Base-by-base conservation (phyloP, 2,797 vertebrate genomes). In the Semotilus atromaculatus region DNA sequence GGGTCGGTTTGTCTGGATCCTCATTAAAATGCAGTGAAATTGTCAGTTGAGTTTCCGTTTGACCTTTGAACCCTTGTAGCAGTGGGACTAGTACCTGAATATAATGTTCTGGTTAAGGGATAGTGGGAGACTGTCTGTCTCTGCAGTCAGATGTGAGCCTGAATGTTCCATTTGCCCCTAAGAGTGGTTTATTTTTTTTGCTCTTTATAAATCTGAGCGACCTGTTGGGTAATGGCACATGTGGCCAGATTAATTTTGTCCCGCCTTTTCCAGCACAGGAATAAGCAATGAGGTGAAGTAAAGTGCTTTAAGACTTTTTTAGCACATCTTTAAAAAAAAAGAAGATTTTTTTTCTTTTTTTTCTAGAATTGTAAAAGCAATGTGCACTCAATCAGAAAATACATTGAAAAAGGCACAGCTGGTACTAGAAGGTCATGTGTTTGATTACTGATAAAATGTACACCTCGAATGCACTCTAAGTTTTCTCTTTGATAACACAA, bases 1-100 rank as follows among this genome's bases (percentile, higher is more conserved):
- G 16, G 1, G 18, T 36, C 38, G 5, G 62, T 43, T 84, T 58
- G 53, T 7, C 26, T 62, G 29, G 21, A 19, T 70, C 48, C 64
- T 70, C 48, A 77, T 84, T 71, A 78, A 60, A 58, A 43, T 4
- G 4, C 29, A 40, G 23, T 77, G 43, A 83, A 83, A 62, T n/a
- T 75, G 18, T 38, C 19, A 1, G 21, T 4, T 29, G 18, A 13
- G 34, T 31, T 31, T 58, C 58, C 26, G 7, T 7, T 68, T 51
- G 48, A 60, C 26, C 45, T 55, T 75, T 74, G 55, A 66, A 23
- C 43, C 26, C 60, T 51, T 14, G 53, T n/a, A 19, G 45, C 66
- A 21, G 51, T 58, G 23, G 29, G 29, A 53, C 62, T 18, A 23
- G 31, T 36, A n/a, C 7, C 80, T 40, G 66, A 70, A 71, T 26